These are phyloP conservation scores for Drosophila merina DNA, from an alignment of 2,888 invertebrate genomes.

Conservation along the genomic window DNA sequence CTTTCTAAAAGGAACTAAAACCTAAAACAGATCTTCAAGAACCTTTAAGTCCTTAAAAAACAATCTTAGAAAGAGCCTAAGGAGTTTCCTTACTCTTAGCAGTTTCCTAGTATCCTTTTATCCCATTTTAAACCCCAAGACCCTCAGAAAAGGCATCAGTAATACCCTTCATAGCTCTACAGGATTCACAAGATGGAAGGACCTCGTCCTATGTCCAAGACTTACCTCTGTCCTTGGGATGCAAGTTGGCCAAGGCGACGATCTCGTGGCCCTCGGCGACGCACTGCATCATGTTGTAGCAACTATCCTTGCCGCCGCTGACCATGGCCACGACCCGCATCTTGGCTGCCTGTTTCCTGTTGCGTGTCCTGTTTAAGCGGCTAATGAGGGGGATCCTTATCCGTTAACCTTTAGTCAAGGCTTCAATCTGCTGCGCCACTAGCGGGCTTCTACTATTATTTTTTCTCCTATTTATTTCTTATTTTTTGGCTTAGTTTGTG, in stretches of 20 bases:
- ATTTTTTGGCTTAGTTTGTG: slow-evolving; percentile 50
- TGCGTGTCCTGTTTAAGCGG: background rate
- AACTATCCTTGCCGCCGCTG: slow-evolving; percentile 99
- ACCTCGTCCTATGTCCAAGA: slow-evolving; percentile 30
- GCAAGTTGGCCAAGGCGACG: slow-evolving; percentile 97
- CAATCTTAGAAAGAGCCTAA: too few species aligned
- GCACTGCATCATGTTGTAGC: slow-evolving; percentile 99
- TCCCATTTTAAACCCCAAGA: too few species aligned
- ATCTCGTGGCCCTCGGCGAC: slow-evolving; percentile 96
- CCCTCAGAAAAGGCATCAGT: too few species aligned
- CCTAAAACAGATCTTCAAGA: too few species aligned
- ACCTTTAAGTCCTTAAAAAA: too few species aligned
- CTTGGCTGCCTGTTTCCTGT: slow-evolving; percentile 61
- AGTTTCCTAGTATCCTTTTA: too few species aligned
- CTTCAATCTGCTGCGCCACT: background rate
- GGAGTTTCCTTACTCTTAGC: too few species aligned
- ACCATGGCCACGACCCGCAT: slow-evolving; percentile 95
- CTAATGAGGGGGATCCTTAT: too few species aligned
- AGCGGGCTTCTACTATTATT: background rate
- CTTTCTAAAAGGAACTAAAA: too few species aligned
- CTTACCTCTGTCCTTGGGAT: slow-evolving; percentile 92
- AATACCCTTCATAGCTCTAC: background rate
- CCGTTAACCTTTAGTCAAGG: background rate
- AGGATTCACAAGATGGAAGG: too few species aligned
- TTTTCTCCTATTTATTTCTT: slow-evolving; percentile 33